Base-by-base conservation (phyloP, 2,797 vertebrate genomes). In the Mionectes olivaceus region DNA sequence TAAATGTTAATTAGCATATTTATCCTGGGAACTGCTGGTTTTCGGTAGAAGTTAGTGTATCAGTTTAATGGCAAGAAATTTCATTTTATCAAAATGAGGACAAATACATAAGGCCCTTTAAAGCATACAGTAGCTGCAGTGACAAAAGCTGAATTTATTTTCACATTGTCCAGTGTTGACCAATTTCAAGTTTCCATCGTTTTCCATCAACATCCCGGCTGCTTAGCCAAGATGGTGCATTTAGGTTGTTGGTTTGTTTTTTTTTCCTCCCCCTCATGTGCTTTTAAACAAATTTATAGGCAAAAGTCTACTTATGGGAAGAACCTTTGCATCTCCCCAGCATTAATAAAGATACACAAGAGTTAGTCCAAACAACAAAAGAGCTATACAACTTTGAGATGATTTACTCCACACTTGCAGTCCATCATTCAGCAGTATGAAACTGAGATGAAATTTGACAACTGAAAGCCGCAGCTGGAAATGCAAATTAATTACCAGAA, bases 61-160 rank as follows among this genome's bases (percentile, higher is more conserved):
- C 44, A 39, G 93, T 95, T 96, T 89, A 97, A 97, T 87, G 96
- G 94, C 92, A 97, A 95, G 89, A 97, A 95, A 87, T 96, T 95
- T 96, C 69, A 83, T 96, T 95, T 97, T 97, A 97, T 80, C 95
- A 87, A 96, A 96, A 97, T 93, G 86, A 96, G 93, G 87, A 97
- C 94, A 97, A 97, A 95, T 92, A 95, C 87, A 96, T 95, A 98
- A 98, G 93, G 97, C 93, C 96, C 94, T 96, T 98, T 96, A 94
- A 97, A 97, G 95, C 91, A 97, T 90, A 98, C 87, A 97, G 91
- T 95, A 97, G 95, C 95, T 96, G 93, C 94, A 97, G 90, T 97
- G 91, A 97, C 91, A 95, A 92, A 97, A 93, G 75, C 95, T 94
- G 63, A 97, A 95, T 94, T 95, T 83, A 78, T 96, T 96, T 96